Evolutionary conservation across 2,888 invertebrate species (phyloP), one percentile per base, ranked within the genome.

Genomic region (Corbicula japonica): DNA sequence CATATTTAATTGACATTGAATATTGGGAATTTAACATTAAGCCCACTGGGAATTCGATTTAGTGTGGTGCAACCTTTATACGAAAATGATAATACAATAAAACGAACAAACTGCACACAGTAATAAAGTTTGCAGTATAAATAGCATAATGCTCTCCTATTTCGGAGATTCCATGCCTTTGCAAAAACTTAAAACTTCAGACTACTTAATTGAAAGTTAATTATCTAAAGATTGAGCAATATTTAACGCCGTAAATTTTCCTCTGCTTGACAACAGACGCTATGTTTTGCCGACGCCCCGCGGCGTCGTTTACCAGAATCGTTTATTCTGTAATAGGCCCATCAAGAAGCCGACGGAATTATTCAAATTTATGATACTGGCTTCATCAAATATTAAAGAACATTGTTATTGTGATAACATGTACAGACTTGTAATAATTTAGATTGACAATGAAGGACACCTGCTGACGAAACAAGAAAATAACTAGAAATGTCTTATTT

Each of bases 331-430:
- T 72, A 80, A 80, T 76, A 76, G 70, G 61, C 71, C 76, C 71
- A 65, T 76, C 50, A 21, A 52, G 50, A 34, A 52, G 62, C 72
- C 70, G 60, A 80, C 73, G 73, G 69, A 76, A 69, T 80, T 73
- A 80, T 80, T 76, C 80, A 80, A 80, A 80, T 76, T 80, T 80
- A 80, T 73, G 80, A 80, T 72, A 66, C 41, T 60, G 58, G 65
- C 54, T 66, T 73, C 76, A 80, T 80, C 63, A 80, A 80, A 76
- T 76, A 80, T 80, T 80, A 71, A 79, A 65, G 60, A 70, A 41
- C 52, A 66, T 46, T 65, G 74, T 56, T 70, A 61, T 66, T 73
- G 70, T 69, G 66, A 66, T 48, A 71, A 71, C 71, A 79, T 79
- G 44, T 74, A 75, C 66, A 70, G 79, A 71, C 60, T 38, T 28